Evolutionary conservation across 2,113 vertebrate species (phyloP).

Genomic region (Pterophyllum scalare): DNA sequence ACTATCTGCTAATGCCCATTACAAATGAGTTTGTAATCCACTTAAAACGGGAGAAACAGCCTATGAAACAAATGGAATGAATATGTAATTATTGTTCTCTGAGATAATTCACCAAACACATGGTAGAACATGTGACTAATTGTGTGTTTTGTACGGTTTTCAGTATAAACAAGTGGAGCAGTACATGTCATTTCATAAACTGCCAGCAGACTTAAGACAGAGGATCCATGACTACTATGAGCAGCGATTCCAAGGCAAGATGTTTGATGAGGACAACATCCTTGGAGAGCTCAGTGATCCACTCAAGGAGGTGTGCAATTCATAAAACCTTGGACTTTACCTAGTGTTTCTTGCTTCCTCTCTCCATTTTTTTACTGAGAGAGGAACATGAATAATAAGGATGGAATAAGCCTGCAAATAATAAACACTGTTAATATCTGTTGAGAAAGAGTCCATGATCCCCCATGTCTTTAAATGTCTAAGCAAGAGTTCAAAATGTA

Average conservation of each 20-base stretch:
- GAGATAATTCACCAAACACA: slow-evolving; percentile 45
- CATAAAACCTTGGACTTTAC: not conserved
- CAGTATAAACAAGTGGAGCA: slow-evolving; percentile 99
- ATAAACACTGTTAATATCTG: no score
- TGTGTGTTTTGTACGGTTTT: slow-evolving; percentile 48
- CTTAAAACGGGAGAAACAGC: slow-evolving; percentile 33
- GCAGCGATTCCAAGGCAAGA: slow-evolving; percentile 98
- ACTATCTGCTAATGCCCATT: slow-evolving; percentile 62
- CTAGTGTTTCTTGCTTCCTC: not conserved
- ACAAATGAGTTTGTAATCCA: slow-evolving; percentile 74
- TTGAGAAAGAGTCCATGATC: not conserved
- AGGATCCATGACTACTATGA: slow-evolving; percentile 99
- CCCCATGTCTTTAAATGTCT: not conserved
- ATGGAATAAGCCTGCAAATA: not conserved
- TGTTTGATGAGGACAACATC: slow-evolving; percentile 97
- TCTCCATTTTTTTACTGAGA: not conserved
- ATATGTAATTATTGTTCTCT: slow-evolving; percentile 24
- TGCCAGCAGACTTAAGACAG: slow-evolving; percentile 94
- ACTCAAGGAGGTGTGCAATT: slow-evolving; percentile 89
- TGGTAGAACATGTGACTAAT: slow-evolving; percentile 54
- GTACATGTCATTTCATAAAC: slow-evolving; percentile 99
- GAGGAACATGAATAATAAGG: not conserved
- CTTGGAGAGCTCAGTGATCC: slow-evolving; percentile 96
- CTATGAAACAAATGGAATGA: slow-evolving; percentile 32
- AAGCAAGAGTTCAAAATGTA: not conserved